Conservation (phyloP, 1,140 invertebrate genomes). For the Drosophila kikkawai region DNA sequence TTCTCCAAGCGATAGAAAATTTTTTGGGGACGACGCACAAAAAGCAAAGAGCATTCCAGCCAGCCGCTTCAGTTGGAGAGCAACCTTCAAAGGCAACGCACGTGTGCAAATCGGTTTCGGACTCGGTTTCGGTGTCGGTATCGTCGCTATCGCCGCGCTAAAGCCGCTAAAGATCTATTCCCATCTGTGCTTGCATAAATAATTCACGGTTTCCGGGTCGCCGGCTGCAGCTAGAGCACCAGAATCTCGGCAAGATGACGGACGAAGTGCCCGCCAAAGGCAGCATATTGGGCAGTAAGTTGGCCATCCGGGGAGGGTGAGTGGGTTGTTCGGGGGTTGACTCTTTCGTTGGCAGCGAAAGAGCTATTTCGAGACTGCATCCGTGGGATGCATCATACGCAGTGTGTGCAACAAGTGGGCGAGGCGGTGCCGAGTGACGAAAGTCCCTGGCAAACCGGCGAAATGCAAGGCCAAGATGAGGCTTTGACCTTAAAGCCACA, state of each 20-base stretch:
- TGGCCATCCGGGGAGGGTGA: neutral
- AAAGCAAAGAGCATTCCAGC: conserved; percentile 63
- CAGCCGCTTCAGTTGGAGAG: conserved; percentile 62
- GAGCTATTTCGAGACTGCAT: conserved; percentile 58
- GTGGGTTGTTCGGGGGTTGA: neutral
- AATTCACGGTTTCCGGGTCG: conserved; percentile 32
- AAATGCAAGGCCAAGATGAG: conserved; percentile 27
- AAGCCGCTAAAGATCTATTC: conserved; percentile 8
- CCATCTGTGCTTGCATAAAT: conserved; percentile 25
- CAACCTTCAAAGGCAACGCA: conserved; percentile 67
- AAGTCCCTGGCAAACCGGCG: conserved; percentile 12
- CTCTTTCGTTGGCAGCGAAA: neutral
- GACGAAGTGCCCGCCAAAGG: conserved; percentile 78
- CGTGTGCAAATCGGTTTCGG: conserved; percentile 28
- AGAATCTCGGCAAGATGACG: conserved; percentile 54
- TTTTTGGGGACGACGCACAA: conserved; percentile 50
- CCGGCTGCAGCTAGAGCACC: conserved; percentile 11
- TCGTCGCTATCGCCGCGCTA: conserved; percentile 16
- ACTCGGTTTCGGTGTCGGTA: conserved; percentile 14
- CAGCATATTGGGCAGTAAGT: conserved; percentile 84
- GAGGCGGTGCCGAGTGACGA: conserved; percentile 27
- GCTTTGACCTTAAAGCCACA: conserved; percentile 69
- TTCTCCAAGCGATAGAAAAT: conserved; percentile 26
- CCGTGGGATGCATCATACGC: conserved; percentile 48
- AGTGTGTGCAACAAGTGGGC: conserved; percentile 69